A percentile compares a stretch with the other conserved stretches of the same genome.
These are phyloP conservation scores for Cephus rjabovi DNA, from an alignment of 2,888 invertebrate genomes.

Conservation along the genomic window DNA sequence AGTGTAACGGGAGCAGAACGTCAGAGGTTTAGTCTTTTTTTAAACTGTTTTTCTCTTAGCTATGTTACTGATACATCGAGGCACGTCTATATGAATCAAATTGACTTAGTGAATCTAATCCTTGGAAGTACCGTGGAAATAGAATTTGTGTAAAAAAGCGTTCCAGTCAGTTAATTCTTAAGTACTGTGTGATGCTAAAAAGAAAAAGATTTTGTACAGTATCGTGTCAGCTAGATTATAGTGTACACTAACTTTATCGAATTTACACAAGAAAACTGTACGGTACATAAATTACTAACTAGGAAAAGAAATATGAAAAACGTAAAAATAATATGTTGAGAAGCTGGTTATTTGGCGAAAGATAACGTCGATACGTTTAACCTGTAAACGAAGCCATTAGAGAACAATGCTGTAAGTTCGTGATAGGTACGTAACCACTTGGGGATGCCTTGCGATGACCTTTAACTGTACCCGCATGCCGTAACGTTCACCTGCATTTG, in stretches of 20 bases:
- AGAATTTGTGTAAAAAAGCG: neutral
- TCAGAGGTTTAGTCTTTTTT: neutral
- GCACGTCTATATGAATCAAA: neutral
- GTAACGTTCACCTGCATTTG: constrained; percentile 48
- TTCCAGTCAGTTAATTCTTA: neutral
- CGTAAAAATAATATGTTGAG: neutral
- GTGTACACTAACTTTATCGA: neutral
- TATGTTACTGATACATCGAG: neutral
- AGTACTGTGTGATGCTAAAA: neutral
- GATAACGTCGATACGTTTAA: neutral
- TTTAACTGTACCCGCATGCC: constrained; percentile 62
- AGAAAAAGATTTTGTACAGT: neutral
- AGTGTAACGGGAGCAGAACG: neutral
- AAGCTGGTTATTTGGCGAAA: neutral
- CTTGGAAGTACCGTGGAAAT: neutral
- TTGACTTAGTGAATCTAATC: neutral
- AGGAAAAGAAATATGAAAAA: neutral
- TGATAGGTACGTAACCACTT: constrained; percentile 40
- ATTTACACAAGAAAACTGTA: neutral
- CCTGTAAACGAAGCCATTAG: constrained; percentile 43
- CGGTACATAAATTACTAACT: neutral
- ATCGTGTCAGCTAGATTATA: neutral
- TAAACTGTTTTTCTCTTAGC: neutral
- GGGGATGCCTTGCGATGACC: constrained; percentile 40
- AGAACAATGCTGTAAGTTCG: constrained; percentile 58